Evolutionary conservation across 2,797 vertebrate genomes (phyloP).

Genomic region (Coreius guichenoti): DNA sequence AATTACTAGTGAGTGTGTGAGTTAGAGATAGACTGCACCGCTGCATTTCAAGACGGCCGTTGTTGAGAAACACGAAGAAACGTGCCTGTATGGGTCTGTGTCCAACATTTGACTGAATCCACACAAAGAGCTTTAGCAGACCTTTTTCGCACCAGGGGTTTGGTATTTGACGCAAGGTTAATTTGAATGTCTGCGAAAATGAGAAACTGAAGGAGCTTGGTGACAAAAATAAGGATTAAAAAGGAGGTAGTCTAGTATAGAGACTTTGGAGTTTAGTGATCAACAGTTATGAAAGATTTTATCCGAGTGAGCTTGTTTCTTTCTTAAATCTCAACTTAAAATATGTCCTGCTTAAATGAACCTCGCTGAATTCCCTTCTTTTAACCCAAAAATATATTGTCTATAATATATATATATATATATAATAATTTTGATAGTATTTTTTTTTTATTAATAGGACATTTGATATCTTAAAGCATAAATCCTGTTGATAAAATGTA

Average conservation of each 20-base stretch:
- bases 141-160: conserved; percentile 43
- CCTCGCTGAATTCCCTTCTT: not conserved
- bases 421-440: too few species aligned
- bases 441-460: not conserved
- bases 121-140: conserved; percentile 49
- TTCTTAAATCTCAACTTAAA: not conserved
- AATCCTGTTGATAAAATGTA: not conserved
- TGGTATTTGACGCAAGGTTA: conserved; percentile 37
- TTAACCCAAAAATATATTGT: not conserved
- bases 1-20: conserved; percentile 80
- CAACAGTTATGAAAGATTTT: conserved; percentile 15
- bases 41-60: conserved; percentile 58
- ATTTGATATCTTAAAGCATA: not conserved
- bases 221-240: conserved; percentile 6
- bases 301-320: conserved; percentile 28
- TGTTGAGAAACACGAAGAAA: conserved; percentile 19
- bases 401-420: too few species aligned
- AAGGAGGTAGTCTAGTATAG: not conserved
- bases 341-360: not conserved
- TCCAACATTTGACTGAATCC: conserved; percentile 49
- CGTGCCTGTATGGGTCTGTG: conserved; percentile 32
- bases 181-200: conserved; percentile 44
- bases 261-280: conserved; percentile 17
- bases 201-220: conserved; percentile 14
- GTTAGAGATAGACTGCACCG: conserved; percentile 75